Base-by-base conservation (phyloP, 2,797 vertebrate genomes). In the Macropus fuliginosus region DNA sequence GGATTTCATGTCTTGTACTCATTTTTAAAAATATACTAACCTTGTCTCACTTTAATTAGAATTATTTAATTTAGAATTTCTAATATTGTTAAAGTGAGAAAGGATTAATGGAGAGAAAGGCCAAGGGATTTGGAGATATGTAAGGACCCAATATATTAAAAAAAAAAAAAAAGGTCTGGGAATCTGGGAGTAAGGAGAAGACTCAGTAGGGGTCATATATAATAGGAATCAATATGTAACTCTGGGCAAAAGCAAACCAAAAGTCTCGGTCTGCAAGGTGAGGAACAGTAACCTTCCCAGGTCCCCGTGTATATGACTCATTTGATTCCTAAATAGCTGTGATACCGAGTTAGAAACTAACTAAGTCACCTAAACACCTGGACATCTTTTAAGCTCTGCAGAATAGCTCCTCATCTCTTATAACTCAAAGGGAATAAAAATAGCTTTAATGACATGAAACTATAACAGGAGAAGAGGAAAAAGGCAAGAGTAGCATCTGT, bases 361-460 rank as follows among this genome's bases (percentile, higher is more conserved):
- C 56, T 92, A 56, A 81, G 34, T 31, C 54, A 52, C 92, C 9
- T 94, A 94, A 90, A 92, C 0, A 40, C 9, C 16, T 12, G 87
- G 34, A n/a, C 12, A 74, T 29, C 6, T 92, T 97, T 95, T 55
- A 81, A 14, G 16, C 12, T 81, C 40, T 5, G 46, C 74, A 81
- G 74, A 81, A 81, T 87, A 34, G 54, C 27, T 91, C 59, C 13
- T 92, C 90, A 95, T 59, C 59, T 27, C 89, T 95, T 96, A 0
- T n/a, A 91, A 92, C 9, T 95, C 55, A 55, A 96, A 94, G 90
- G 93, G 40, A 93, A 4, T 93, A 95, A 94, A 52, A 93, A 91
- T 16, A 81, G 16, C 31, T 93, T 93, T 90, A 57, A 55, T 81
- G 24, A 81, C 74, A 46, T 81, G 8, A 81, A 46, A 8, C 40